phyloP scores from a whole-genome alignment of 2,113 vertebrate species.

The Pardalotus punctatus region DNA sequence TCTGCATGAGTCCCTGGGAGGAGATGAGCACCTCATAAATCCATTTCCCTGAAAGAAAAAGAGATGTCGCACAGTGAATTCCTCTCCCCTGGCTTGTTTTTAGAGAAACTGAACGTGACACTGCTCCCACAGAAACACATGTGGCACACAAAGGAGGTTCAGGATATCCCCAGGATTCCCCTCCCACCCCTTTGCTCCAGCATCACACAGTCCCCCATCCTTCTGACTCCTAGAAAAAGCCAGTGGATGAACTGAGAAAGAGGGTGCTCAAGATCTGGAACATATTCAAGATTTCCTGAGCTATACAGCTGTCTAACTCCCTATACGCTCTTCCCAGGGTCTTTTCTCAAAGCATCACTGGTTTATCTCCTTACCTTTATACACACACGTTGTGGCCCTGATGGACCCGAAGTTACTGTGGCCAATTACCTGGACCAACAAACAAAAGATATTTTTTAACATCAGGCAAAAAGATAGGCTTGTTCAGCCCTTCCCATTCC shows the following conservation, averaged over 20 bases:
- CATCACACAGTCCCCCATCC: background rate
- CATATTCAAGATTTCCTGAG: background rate
- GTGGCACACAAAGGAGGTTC: background rate
- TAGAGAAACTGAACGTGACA: background rate
- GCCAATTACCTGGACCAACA: constrained; percentile 85
- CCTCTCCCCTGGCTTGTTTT: background rate
- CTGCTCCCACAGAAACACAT: background rate
- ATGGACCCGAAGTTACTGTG: constrained; percentile 99
- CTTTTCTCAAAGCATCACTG: background rate
- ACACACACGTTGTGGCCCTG: constrained; percentile 93
- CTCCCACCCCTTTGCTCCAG: background rate
- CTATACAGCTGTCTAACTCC: background rate
- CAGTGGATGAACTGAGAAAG: background rate
- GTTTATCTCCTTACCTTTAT: constrained; percentile 82
- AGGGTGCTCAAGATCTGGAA: background rate
- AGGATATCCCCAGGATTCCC: background rate
- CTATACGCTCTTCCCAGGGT: background rate
- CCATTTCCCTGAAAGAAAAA: constrained; percentile 87
- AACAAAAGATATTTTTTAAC: background rate
- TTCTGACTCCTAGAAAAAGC: background rate
- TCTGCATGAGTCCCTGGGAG: constrained; percentile 98
- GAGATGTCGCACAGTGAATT: background rate
- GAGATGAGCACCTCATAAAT: constrained; percentile 98
- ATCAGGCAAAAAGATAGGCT: background rate
- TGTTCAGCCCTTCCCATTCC: background rate